Base-by-base conservation (phyloP, 2,113 vertebrate genomes). In the Cyprinodon variegatus region DNA sequence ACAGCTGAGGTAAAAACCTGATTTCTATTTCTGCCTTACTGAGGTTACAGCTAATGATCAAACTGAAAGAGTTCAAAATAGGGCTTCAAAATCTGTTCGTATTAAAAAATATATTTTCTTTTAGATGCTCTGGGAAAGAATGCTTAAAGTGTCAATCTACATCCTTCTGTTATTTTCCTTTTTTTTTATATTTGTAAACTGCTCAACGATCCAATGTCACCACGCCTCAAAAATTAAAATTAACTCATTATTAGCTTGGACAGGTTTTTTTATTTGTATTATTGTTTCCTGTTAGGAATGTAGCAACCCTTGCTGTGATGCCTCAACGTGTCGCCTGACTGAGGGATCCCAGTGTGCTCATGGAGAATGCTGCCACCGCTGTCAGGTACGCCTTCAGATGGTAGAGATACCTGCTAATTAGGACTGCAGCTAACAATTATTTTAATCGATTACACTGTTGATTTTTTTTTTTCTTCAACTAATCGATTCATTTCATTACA, bases 311-410 rank as follows among this genome's bases (percentile, higher is more conserved):
- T 98, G 96, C 79, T 98, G 97, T 61, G 94, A 98, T 0, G 94
- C 97, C 36, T 92, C 91, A 3, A 96, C 95, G 0, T 98, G 97
- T 77, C 94, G 73, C 6, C 92, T 98, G 74, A 92, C 86, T 0
- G 60, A 68, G 37, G 96, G 95, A 63, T 94, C 95, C 0, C 76
- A 89, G 65, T 98, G 97, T 0, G 95, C 95, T 0, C 86, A 88
- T 0, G 97, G 96, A 1, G 74, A 77, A 3, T 98, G 97, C 92
- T 98, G 97, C 76, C 92, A 94, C 0, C 65, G 90, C 40, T 98
- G 97, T 84, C 89, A 93, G 95, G 97, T 98, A 93, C 39, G 2
- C 7, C 20, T 11, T 11, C 60, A 11, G 0, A 1, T 29, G 29
- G 1, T 57, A 3, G 4, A 29, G 29, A 29, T 29, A 29, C 29